Evolutionary conservation across 92 coral and sea anemone genomes (phyloP), one percentile per base, ranked within the genome.

Genomic region (Epizoanthus rinbou): DNA sequence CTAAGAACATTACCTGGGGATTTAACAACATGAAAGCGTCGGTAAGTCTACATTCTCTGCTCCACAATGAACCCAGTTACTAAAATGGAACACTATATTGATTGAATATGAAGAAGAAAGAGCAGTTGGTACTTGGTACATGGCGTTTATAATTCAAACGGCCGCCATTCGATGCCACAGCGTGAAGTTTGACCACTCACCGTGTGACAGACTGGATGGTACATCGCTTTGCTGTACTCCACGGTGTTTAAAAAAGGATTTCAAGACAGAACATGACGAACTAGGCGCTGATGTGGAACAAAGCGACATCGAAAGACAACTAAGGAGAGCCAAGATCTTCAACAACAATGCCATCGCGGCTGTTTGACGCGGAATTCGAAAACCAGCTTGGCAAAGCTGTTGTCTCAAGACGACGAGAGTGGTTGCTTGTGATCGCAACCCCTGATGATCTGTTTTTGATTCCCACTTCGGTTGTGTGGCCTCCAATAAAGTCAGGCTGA

Each of bases 181-280:
- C 82, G 72, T 60, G 82, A 78, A 78, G 0, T 60, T 75, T n/a
- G 71, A 78, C 82, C 82, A 63, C 82, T 78, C 47, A 78, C 82
- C 82, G 82, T 11, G 70, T 21, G 35, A 13, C 22, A 6, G 59
- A 6, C 72, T 41, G 23, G 72, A 39, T 19, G 71, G 82, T 9
- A 78, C 71, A 78, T 60, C 82, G 47, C 82, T 78, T 19, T 62
- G 53, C 54, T 60, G 70, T 59, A 78, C 43, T 4, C 82, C 82
- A 21, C 52, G 82, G 64, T 59, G 41, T 62, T 59, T 78, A 43
- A 78, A 62, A 21, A 78, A 63, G 31, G 82, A n/a, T 62, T 41
- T 78, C 71, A 78, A 62, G 6, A 59, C 59, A 21, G 82, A 60
- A 78, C 82, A 78, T 14, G 82, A 21, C 6, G 71, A 31, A 60